Conservation (phyloP, 2,113 vertebrate species). For the Paramisgurnus dabryanus region DNA sequence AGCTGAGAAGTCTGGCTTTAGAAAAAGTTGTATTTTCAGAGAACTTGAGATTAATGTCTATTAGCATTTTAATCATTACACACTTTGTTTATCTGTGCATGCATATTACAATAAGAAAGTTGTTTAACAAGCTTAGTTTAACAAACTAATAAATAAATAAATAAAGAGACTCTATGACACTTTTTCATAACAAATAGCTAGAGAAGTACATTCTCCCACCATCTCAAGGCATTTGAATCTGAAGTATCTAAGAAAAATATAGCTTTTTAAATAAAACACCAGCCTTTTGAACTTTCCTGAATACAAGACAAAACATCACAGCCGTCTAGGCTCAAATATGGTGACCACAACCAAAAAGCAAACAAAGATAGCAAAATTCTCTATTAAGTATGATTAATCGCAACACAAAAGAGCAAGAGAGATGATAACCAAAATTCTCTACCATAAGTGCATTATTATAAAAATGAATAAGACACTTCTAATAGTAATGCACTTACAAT, state of each 20-base stretch:
- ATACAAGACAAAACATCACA: constrained; percentile 72
- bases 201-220: not conserved
- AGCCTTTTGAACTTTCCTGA: constrained; percentile 56
- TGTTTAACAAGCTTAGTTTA: not conserved
- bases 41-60: not conserved
- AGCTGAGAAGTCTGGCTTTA: constrained; percentile 44
- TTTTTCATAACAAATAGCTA: not conserved
- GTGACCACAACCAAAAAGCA: constrained; percentile 10
- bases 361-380: not conserved
- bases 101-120: not conserved
- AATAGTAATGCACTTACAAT: too few species aligned
- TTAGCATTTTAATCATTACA: not conserved
- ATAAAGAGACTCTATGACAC: not conserved
- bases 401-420: not conserved
- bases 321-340: constrained; percentile 67
- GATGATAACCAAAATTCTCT: too few species aligned
- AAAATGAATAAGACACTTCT: too few species aligned
- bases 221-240: not conserved
- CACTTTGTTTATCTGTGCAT: not conserved
- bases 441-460: too few species aligned
- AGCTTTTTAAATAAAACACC: not conserved
- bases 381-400: constrained; percentile 14
- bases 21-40: constrained; percentile 5
- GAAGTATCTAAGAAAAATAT: not conserved
- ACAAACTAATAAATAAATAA: not conserved